phyloP scores from a whole-genome alignment of 2,888 invertebrate species.

The Celastrina argiolus region DNA sequence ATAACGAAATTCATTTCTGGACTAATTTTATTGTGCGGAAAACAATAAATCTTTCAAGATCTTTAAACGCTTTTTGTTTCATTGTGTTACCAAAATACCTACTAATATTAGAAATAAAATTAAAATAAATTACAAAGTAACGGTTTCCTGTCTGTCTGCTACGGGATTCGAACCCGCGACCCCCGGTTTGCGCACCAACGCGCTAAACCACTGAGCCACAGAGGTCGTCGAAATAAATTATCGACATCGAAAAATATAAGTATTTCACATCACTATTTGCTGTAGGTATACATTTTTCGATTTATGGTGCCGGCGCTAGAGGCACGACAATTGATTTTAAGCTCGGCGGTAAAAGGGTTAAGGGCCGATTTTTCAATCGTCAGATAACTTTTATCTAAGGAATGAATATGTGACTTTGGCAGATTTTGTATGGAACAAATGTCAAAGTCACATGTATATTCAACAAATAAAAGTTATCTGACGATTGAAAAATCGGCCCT shows the following conservation, averaged over 20 bases:
- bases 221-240: too few species aligned
- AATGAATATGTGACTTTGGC: too few species aligned
- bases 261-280: too few species aligned
- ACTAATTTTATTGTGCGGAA: slow-evolving; percentile 16
- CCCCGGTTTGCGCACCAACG: too few species aligned
- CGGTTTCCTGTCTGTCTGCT: slow-evolving; percentile 11
- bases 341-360: background rate
- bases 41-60: slow-evolving; percentile 14
- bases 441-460: too few species aligned
- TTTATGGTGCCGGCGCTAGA: background rate
- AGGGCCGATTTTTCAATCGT: too few species aligned
- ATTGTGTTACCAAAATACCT: slow-evolving; percentile 19
- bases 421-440: too few species aligned
- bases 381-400: too few species aligned
- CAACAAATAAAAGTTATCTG: too few species aligned
- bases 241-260: too few species aligned
- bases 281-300: background rate
- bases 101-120: slow-evolving; percentile 16
- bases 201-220: too few species aligned
- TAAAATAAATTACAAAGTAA: slow-evolving; percentile 20
- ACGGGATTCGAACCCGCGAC: background rate
- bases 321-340: background rate
- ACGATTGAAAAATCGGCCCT: too few species aligned
- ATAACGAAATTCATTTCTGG: slow-evolving; percentile 16
- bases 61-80: slow-evolving; percentile 20